Percentiles rank a stretch among this genome's conserved stretches.
These are phyloP conservation scores for Tragopan temminckii DNA, from an alignment of 2,797 vertebrate genomes.

Conservation along the genomic window DNA sequence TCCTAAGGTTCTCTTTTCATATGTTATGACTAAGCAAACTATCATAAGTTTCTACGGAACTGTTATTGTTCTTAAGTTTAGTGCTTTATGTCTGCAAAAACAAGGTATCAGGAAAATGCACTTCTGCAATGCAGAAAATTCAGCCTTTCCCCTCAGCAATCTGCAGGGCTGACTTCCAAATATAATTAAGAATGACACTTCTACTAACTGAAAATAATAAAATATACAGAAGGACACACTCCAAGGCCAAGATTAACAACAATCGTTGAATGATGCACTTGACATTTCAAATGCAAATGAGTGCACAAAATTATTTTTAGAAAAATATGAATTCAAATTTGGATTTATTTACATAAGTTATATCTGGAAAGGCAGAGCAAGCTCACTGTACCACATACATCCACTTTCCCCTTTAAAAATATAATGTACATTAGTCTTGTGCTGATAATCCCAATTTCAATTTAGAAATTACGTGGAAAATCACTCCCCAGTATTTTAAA, in stretches of 20 bases:
- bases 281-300: conserved; percentile 48
- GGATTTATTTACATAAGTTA: neutral
- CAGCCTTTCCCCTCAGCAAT: neutral
- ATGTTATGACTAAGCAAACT: neutral
- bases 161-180: conserved; percentile 1
- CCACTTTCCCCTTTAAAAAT: neutral
- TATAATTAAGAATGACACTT: neutral
- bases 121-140: neutral
- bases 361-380: neutral
- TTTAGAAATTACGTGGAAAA: neutral
- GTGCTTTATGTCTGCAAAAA: neutral
- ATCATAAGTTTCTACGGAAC: neutral
- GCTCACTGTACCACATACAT: neutral
- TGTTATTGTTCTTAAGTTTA: neutral
- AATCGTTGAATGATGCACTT: conserved; percentile 8
- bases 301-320: neutral
- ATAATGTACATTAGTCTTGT: neutral
- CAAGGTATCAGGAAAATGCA: neutral
- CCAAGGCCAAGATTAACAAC: conserved; percentile 26
- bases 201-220: neutral
- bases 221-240: neutral
- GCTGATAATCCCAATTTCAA: neutral
- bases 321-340: neutral
- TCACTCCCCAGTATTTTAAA: neutral
- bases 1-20: conserved; percentile 1